These are phyloP conservation scores for Manis crassicaudata DNA, from an alignment of 2,797 vertebrate genomes.

Conservation along the genomic window DNA sequence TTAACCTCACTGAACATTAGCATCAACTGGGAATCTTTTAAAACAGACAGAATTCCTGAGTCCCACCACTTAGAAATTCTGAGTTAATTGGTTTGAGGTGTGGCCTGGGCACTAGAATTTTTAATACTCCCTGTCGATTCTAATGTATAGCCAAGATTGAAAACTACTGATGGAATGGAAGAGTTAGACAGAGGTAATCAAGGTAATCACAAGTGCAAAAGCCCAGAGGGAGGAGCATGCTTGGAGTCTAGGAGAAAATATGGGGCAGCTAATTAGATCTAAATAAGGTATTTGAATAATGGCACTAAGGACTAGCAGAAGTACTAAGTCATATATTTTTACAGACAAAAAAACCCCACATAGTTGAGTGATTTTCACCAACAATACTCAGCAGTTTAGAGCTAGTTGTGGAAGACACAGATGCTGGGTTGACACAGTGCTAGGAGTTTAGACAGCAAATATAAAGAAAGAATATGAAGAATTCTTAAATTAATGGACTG, in stretches of 20 bases:
- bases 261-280: neutral
- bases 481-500: neutral
- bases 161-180: neutral
- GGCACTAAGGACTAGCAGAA: neutral
- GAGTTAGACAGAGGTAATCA: neutral
- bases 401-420: neutral
- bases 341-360: neutral
- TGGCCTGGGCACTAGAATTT: neutral
- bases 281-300: neutral
- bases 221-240: neutral
- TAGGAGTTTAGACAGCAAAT: neutral
- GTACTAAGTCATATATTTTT: neutral
- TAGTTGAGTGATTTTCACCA: neutral
- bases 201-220: neutral
- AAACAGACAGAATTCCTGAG: neutral
- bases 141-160: neutral
- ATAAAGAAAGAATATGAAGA: neutral
- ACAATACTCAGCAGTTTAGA: neutral
- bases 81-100: neutral
- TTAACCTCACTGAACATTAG: neutral
- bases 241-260: neutral
- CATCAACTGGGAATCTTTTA: neutral
- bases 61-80: neutral
- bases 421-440: neutral
- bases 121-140: neutral